Percentiles rank a stretch among this genome's conserved stretches.
phyloP scores from a whole-genome alignment of 2,113 vertebrate species.

The Hemichromis elongatus region DNA sequence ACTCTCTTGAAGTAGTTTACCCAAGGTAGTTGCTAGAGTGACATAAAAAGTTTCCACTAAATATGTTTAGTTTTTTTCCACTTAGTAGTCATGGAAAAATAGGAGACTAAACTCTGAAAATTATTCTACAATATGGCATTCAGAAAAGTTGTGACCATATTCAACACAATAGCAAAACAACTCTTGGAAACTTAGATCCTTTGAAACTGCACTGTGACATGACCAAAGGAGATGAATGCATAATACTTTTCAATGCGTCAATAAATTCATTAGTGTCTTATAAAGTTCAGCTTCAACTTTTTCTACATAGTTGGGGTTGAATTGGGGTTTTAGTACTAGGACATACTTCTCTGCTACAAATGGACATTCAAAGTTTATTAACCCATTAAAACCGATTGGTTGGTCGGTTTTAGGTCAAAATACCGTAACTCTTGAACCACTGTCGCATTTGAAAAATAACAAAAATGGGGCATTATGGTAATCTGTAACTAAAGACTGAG shows the following conservation, averaged over 20 bases:
- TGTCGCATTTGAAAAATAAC: background rate
- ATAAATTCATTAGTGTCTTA: background rate
- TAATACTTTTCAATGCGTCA: background rate
- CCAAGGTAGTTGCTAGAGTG: background rate
- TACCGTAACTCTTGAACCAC: fast-evolving
- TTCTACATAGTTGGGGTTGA: background rate
- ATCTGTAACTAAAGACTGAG: background rate
- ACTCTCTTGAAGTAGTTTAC: background rate
- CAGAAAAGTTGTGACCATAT: background rate
- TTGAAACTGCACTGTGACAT: background rate
- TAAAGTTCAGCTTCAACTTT: background rate
- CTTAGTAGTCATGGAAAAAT: background rate
- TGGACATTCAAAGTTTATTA: background rate
- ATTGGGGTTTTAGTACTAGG: background rate
- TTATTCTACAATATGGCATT: background rate
- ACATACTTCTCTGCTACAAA: background rate
- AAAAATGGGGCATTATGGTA: background rate
- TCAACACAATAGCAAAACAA: background rate
- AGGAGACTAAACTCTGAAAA: background rate
- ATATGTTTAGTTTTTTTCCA: background rate
- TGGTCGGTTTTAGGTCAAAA: background rate
- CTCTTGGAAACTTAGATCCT: background rate
- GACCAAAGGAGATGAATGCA: background rate
- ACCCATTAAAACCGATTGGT: background rate
- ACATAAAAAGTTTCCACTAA: background rate